Percentiles rank a stretch among this genome's conserved stretches.
Evolutionary conservation across 2,888 invertebrate species (phyloP).

Genomic region (Clostera curtula): DNA sequence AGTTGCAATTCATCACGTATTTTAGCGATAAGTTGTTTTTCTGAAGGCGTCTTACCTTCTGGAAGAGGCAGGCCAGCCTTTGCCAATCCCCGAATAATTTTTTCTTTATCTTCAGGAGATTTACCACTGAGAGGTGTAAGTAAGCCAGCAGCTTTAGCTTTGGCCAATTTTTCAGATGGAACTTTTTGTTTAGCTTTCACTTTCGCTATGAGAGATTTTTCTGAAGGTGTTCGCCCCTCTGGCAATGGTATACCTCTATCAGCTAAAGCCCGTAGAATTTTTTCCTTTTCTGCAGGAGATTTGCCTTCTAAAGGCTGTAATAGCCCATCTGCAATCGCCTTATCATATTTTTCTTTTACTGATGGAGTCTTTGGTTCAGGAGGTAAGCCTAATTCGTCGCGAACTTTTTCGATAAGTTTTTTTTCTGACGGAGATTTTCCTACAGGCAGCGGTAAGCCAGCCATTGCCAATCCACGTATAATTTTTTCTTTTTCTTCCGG

Average conservation of each 20-base stretch:
- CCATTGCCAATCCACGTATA: conserved; percentile 11
- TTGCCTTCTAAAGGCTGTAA: conserved; percentile 20
- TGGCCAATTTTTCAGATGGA: conserved; percentile 10
- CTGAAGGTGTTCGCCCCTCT: conserved; percentile 14
- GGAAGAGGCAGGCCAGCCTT: background rate
- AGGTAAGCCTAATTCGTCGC: conserved; percentile 19
- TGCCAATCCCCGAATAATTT: conserved; percentile 7
- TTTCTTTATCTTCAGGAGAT: conserved; percentile 20
- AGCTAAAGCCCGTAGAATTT: conserved; percentile 8
- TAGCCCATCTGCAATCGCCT: conserved; percentile 20
- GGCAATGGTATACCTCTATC: conserved; percentile 5
- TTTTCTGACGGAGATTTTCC: conserved; percentile 22
- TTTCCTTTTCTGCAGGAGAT: conserved; percentile 16
- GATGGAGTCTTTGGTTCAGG: conserved; percentile 19
- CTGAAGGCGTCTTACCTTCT: background rate
- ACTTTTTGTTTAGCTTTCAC: conserved; percentile 1
- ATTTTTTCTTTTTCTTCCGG: conserved; percentile 19
- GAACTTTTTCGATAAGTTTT: conserved; percentile 17
- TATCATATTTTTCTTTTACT: conserved; percentile 17
- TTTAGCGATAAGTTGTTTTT: conserved; percentile 24
- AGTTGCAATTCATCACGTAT: conserved; percentile 27
- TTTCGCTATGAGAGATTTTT: conserved; percentile 10
- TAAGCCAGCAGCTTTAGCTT: conserved; percentile 21
- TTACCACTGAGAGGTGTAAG: conserved; percentile 17
- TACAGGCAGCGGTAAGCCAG: conserved; percentile 18